Base-by-base conservation (phyloP, 2,113 vertebrate species). In the Halichoeres trimaculatus region DNA sequence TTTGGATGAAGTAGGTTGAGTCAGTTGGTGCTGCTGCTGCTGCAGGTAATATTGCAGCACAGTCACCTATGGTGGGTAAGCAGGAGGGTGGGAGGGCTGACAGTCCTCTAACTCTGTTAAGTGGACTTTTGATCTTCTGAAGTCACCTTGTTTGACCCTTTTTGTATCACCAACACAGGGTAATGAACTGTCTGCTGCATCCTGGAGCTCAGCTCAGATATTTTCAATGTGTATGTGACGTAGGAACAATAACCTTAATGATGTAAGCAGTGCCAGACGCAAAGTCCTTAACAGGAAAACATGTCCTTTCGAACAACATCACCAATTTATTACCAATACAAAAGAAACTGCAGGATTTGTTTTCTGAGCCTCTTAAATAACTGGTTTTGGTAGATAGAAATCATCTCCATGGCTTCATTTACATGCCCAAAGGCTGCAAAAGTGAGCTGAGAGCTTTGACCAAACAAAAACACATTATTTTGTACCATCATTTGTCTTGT, bases 31-130 rank as follows among this genome's bases (percentile, higher is more conserved):
- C 75, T 70, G 60, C 16, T 81, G 68, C 75, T 70, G 77, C 74
- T 78, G 76, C 78, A 83, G 83, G 70, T 59, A 47, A 55, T 57
- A n/a, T 30, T 75, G 85, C 82, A 76, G 68, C 62, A 73, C 63
- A 10, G 41, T 40, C 58, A 77, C 62, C 63, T 36, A 23, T 23
- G 17, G 43, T 45, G 43, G 43, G 17, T 19, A 45, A 19, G 45
- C 6, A 47, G 57, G 43, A 55, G 22, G 63, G 41, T 19, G 43
- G 17, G 34, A 3, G 45, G 43, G 70, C 13, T 22, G 26, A 70
- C 36, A 63, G 23, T 14, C 45, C 17, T n/a, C 11, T 38, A 24
- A 7, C n/a, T 22, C 26, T 38, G 1, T 23, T 38, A n/a, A 55
- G 1, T 26, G 41, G 24, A 38, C n/a, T 35, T 2, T 20, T 22